phyloP scores from a whole-genome alignment of 1,140 invertebrate genomes.

The Drosophila truncata region DNA sequence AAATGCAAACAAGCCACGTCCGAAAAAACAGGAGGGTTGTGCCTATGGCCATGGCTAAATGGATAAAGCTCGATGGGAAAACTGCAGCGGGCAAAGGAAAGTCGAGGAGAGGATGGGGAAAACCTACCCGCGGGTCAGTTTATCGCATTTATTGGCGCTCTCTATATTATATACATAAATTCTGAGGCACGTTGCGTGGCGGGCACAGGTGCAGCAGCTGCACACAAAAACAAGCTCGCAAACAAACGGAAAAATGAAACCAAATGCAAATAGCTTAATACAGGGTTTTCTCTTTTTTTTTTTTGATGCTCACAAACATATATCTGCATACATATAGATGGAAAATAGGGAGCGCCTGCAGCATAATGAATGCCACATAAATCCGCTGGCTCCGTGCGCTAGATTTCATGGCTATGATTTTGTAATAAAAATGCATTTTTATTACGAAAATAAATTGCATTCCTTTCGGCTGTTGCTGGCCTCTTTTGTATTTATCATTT shows the following conservation, averaged over 20 bases:
- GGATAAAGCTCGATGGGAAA: slow-evolving; percentile 42
- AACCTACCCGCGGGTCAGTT: slow-evolving; percentile 57
- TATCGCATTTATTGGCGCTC: slow-evolving; percentile 75
- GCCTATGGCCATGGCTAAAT: slow-evolving; percentile 51
- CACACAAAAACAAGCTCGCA: slow-evolving; percentile 33
- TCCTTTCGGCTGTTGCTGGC: slow-evolving; percentile 35
- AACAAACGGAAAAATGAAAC: slow-evolving; percentile 26
- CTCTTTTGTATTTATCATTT: slow-evolving; percentile 24
- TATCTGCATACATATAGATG: slow-evolving; percentile 34
- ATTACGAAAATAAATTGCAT: slow-evolving; percentile 76
- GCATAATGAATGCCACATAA: slow-evolving; percentile 76
- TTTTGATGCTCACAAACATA: slow-evolving; percentile 31
- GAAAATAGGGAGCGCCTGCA: slow-evolving; percentile 32
- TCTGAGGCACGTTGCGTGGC: slow-evolving; percentile 44
- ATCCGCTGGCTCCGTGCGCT: slow-evolving; percentile 54
- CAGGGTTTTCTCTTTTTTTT: slow-evolving; percentile 25
- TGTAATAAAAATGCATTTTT: slow-evolving; percentile 80
- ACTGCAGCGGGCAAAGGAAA: neutral
- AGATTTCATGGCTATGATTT: slow-evolving; percentile 74
- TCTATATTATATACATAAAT: slow-evolving; percentile 79
- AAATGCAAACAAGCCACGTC: slow-evolving; percentile 55
- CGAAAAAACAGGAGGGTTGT: slow-evolving; percentile 24
- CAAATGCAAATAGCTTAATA: slow-evolving; percentile 77
- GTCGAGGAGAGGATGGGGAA: neutral
- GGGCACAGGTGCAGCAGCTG: slow-evolving; percentile 57